Evolutionary conservation across 2,113 vertebrate species (phyloP), one percentile per base, ranked within the genome.

Genomic region (Eretmochelys imbricata): DNA sequence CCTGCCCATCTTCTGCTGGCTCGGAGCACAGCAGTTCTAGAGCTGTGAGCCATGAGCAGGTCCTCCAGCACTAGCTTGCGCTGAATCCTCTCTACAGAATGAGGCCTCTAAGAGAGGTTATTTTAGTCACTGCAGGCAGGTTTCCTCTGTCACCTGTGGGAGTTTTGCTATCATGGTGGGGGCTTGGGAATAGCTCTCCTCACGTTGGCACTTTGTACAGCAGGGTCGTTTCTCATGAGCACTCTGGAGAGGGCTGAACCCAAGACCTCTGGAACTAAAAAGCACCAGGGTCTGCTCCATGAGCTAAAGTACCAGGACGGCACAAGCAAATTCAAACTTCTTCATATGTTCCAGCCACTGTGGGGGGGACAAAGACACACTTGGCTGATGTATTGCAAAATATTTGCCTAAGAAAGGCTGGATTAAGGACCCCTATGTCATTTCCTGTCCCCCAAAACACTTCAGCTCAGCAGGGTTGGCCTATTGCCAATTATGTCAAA

Each of bases 401-500:
- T 7, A 1, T 31, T 7, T 3, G 20, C 1, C 10, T n/a, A 11
- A 54, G 22, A 50, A 4, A 38, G 87, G 22, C 51, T 4, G 50
- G 89, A 51, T 20, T 17, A 75, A 3, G 42, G 80, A 76, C 2
- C 50, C 1, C 3, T 62, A 10, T 0, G 29, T 10, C 4, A 50
- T 3, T 38, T 79, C 10, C 4, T 4, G 48, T 54, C 22, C 85
- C 75, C 10, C 5, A 0, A 1, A 9, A 51, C 48, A 1, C 20
- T 2, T 1, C 49, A 29, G 35, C 86, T 91, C 49, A 4, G 17
- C n/a, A 0, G 0, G 49, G 76, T 42, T 1, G 50, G 62, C 0
- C 5, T 5, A 1, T n/a, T 5, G 89, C 27, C 24, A 5, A 22
- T 7, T 0, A 25, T 4, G 53, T 2, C 0, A 1, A n/a, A 11